phyloP scores from a whole-genome alignment of 2,797 vertebrate genomes.

The Macrochelys suwanniensis region DNA sequence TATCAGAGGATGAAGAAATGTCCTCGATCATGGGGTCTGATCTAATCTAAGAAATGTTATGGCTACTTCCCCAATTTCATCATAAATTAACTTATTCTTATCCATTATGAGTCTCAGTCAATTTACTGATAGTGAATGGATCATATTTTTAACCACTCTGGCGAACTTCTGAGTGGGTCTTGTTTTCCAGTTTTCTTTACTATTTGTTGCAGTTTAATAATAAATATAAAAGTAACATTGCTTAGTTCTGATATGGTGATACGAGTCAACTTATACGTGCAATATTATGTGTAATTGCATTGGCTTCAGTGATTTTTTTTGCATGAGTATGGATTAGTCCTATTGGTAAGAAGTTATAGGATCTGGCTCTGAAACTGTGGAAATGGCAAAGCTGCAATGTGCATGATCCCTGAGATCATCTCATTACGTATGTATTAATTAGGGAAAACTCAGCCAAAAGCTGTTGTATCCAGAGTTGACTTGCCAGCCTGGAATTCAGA shows the following conservation, averaged over 20 bases:
- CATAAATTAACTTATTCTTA: accelerated
- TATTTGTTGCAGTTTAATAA: not conserved
- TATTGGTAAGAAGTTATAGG: not conserved
- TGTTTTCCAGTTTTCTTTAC: not conserved
- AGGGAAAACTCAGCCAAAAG: not conserved
- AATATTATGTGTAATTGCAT: not conserved
- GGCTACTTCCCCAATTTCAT: not conserved
- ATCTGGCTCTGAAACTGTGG: not conserved
- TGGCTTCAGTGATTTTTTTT: not conserved
- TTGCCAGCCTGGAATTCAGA: not conserved
- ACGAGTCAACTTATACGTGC: not conserved
- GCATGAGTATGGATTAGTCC: not conserved
- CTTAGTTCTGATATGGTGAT: too few species aligned
- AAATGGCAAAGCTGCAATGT: not conserved
- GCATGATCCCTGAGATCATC: not conserved
- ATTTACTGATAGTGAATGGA: not conserved
- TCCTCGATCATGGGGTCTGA: not conserved
- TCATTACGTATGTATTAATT: accelerated
- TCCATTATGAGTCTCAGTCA: not conserved
- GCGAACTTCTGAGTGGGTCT: not conserved
- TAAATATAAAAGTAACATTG: too few species aligned
- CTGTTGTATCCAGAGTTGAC: not conserved
- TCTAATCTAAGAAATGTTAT: not conserved
- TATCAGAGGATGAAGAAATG: not conserved
- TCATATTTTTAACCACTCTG: not conserved